phyloP scores from a whole-genome alignment of 2,113 vertebrate species.

The Urocitellus parryii region DNA sequence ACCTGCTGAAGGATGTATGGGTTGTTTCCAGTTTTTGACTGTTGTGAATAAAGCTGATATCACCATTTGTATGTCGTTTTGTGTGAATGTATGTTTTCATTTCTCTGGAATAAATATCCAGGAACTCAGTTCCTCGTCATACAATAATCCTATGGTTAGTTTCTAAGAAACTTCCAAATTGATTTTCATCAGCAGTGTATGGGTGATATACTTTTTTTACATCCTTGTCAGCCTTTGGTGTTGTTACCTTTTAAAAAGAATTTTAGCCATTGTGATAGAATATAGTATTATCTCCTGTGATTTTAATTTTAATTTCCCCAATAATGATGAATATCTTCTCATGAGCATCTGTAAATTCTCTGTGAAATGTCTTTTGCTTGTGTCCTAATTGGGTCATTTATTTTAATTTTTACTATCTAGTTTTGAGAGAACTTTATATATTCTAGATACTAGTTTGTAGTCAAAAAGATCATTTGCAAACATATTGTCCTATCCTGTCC shows the following conservation, averaged over 20 bases:
- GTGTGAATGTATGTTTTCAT: background rate
- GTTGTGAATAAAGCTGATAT: background rate
- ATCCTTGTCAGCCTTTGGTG: slow-evolving; percentile 14
- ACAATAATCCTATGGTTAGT: background rate
- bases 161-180: background rate
- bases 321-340: background rate
- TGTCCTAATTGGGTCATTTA: background rate
- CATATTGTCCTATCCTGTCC: background rate
- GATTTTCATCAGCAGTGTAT: background rate
- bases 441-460: background rate
- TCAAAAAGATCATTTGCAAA: background rate
- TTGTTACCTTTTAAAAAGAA: background rate
- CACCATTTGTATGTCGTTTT: background rate
- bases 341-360: background rate
- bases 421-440: slow-evolving; percentile 34
- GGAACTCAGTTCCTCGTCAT: background rate
- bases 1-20: background rate
- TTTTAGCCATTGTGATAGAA: background rate
- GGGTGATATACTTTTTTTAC: background rate
- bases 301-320: slow-evolving; percentile 2
- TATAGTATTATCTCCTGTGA: background rate
- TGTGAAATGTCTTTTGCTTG: background rate
- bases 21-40: background rate
- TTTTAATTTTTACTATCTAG: background rate
- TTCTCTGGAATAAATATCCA: slow-evolving; percentile 38